A percentile compares a stretch with the other conserved stretches of the same genome.
Conservation (phyloP, 2,888 invertebrate genomes). For the Mythimna ferrago region DNA sequence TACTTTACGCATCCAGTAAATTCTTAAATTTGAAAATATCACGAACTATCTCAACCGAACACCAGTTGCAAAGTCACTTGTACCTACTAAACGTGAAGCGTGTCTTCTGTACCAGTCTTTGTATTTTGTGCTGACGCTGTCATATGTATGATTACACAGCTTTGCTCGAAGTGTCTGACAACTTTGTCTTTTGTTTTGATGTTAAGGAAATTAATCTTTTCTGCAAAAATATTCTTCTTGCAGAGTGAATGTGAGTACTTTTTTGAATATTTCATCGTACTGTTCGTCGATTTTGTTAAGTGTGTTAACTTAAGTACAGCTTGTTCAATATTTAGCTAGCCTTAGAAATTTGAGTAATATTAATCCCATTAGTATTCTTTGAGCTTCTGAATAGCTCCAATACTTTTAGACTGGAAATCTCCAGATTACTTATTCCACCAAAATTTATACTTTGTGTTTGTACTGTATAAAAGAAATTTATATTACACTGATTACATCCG, state of each 20-base stretch:
- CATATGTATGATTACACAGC: conserved; percentile 59
- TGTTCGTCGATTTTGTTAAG: background rate
- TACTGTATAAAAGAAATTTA: too few relatives aligned
- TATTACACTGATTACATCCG: too few relatives aligned
- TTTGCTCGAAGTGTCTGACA: conserved; percentile 54
- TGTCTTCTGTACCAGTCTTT: conserved; percentile 1
- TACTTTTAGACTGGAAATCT: too few relatives aligned
- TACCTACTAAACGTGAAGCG: background rate
- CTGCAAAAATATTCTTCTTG: conserved; percentile 40
- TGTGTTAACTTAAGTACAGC: background rate
- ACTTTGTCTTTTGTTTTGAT: conserved; percentile 55
- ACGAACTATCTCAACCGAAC: background rate
- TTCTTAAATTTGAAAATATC: too few relatives aligned
- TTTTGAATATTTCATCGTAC: conserved; percentile 10
- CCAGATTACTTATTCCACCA: background rate
- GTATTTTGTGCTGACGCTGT: conserved; percentile 14
- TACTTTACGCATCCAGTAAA: too few relatives aligned
- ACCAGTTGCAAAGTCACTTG: background rate
- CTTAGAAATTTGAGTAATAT: background rate
- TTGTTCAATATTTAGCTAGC: background rate
- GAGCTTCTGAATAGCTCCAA: background rate
- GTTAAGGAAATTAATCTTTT: conserved; percentile 58
- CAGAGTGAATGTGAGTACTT: conserved; percentile 20
- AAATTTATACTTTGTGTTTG: background rate
- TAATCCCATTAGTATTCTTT: background rate